These are phyloP conservation scores for Spongilla lacustris DNA, from an alignment of 37 sponge, comb jelly and placozoan species.

Conservation along the genomic window DNA sequence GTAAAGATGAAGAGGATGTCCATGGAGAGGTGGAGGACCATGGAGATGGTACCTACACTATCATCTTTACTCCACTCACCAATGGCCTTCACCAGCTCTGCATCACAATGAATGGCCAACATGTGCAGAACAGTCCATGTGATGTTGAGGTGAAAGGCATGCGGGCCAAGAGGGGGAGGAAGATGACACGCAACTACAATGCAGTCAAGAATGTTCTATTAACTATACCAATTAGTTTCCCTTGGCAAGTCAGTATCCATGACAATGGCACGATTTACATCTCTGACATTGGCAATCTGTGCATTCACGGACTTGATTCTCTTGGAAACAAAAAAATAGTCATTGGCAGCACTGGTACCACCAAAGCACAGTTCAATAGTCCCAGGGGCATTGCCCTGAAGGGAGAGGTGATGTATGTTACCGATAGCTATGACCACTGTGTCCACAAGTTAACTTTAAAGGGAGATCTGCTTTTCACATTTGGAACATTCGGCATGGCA, in stretches of 20 bases:
- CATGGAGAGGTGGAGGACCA: background rate
- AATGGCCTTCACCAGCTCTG: slow-evolving; percentile 13
- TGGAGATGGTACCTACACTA: slow-evolving; percentile 7
- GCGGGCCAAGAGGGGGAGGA: background rate
- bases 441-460: background rate
- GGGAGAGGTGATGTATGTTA: background rate
- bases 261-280: background rate
- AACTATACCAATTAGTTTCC: background rate
- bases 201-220: background rate
- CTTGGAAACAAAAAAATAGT: background rate
- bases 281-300: background rate
- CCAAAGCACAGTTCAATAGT: background rate
- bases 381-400: background rate
- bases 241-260: background rate
- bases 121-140: slow-evolving; percentile 12
- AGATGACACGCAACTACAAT: background rate
- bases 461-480: background rate
- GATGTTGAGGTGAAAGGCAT: background rate
- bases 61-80: slow-evolving; percentile 3
- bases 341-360: background rate
- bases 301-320: background rate
- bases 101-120: slow-evolving; percentile 1
- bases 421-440: background rate
- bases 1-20: background rate
- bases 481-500: background rate